phyloP scores from a whole-genome alignment of 2,113 vertebrate species.

The Elaphurus davidianus region DNA sequence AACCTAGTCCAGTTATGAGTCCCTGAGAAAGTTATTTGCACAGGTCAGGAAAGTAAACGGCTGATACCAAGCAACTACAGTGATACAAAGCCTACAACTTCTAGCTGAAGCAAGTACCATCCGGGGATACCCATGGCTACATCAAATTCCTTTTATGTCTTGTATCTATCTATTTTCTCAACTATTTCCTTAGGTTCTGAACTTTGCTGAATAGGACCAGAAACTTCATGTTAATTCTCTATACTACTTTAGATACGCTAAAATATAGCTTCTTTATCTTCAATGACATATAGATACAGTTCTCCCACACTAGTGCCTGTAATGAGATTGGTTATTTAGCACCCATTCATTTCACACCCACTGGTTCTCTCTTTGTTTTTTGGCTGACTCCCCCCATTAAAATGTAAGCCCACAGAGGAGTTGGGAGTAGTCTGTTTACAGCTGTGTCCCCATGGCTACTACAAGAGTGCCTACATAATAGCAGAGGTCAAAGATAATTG shows the following conservation, averaged over 20 bases:
- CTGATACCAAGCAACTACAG: neutral
- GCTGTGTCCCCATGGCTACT: neutral
- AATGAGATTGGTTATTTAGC: neutral
- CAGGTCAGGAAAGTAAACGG: neutral
- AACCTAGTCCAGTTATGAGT: neutral
- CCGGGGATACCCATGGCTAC: neutral
- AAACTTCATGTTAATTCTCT: neutral
- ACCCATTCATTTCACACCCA: neutral
- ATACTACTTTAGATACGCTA: neutral
- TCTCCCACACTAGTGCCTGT: neutral
- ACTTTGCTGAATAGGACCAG: neutral
- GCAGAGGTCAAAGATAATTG: neutral
- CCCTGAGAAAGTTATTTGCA: neutral
- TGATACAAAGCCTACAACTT: neutral
- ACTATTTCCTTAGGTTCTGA: neutral
- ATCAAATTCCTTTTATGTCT: neutral
- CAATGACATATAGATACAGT: neutral
- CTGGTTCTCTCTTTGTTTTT: neutral
- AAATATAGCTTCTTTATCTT: neutral
- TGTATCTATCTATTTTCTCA: neutral
- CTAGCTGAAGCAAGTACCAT: neutral
- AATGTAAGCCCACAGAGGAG: neutral
- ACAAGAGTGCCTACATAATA: neutral
- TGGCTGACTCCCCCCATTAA: neutral
- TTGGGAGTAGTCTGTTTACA: neutral